Percentiles rank a stretch among this genome's conserved stretches.
These are phyloP conservation scores for Meriones psammophilus DNA, from an alignment of 2,797 vertebrate genomes.

Conservation along the genomic window DNA sequence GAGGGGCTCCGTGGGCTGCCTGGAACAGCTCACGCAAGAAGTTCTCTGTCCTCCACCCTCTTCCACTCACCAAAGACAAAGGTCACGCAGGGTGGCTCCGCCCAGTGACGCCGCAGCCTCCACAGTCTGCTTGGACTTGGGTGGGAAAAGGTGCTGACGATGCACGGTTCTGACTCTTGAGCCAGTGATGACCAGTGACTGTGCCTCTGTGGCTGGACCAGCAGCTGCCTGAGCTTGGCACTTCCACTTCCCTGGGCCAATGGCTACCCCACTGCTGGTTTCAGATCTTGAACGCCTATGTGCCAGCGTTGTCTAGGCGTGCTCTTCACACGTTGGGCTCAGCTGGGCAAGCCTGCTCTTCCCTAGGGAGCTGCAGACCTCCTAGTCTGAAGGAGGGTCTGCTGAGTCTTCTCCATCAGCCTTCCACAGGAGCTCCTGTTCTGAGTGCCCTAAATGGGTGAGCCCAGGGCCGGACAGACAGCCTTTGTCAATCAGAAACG, in stretches of 20 bases:
- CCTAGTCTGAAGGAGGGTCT: too few species aligned
- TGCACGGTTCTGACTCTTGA: background rate
- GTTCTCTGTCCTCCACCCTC: background rate
- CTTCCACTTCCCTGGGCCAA: background rate
- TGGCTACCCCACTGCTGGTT: background rate
- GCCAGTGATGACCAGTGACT: too few species aligned
- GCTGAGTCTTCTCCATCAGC: background rate
- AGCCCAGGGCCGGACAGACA: background rate
- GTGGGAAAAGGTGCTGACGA: background rate
- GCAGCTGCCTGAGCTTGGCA: too few species aligned
- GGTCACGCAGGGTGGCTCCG: background rate
- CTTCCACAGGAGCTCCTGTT: background rate
- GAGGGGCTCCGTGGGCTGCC: background rate
- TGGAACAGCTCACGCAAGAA: background rate
- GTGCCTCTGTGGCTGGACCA: background rate
- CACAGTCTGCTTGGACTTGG: background rate
- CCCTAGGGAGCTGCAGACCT: background rate
- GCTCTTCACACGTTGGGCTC: background rate
- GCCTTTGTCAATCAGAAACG: background rate
- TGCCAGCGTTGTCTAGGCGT: too few species aligned
- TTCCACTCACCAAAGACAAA: background rate
- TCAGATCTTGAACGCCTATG: background rate
- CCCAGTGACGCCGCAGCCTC: accelerated
- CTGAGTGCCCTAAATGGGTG: background rate
- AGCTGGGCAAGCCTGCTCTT: background rate